A percentile compares a stretch with the other conserved stretches of the same genome.
These are phyloP conservation scores for Spinus olivaceus DNA, from an alignment of 2,797 vertebrate species.

Conservation along the genomic window DNA sequence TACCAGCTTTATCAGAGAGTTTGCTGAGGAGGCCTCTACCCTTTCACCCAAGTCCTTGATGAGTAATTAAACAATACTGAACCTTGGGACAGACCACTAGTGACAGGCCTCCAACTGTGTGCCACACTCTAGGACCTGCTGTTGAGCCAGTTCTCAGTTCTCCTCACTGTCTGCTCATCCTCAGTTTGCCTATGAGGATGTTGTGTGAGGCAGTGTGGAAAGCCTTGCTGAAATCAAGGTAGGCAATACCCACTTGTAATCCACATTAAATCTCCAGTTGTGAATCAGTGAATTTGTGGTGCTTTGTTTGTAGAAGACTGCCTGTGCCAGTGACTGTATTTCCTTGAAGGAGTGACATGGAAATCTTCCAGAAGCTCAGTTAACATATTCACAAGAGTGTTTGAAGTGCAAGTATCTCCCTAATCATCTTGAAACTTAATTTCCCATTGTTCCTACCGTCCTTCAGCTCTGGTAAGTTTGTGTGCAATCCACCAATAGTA, in stretches of 20 bases:
- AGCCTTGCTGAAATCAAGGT: background rate
- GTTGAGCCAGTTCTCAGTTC: background rate
- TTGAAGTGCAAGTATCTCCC: background rate
- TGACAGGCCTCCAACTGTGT: background rate
- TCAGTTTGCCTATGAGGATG: background rate
- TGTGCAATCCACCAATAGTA: background rate
- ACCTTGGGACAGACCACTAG: background rate
- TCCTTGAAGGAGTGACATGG: background rate
- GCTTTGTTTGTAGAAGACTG: background rate
- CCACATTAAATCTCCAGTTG: background rate
- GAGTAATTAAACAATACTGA: background rate
- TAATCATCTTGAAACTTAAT: background rate
- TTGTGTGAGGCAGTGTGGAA: background rate
- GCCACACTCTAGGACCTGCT: background rate
- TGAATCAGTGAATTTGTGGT: background rate
- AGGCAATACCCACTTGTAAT: background rate
- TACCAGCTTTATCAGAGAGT: background rate
- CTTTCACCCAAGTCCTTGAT: background rate
- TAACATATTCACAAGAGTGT: background rate
- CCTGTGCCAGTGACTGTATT: background rate
- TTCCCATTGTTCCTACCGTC: background rate
- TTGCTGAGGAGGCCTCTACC: background rate
- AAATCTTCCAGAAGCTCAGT: background rate
- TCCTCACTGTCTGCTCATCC: background rate
- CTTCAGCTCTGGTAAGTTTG: background rate